Base-by-base conservation (phyloP, 1,140 invertebrate species). In the Hylyphantes graminicola region DNA sequence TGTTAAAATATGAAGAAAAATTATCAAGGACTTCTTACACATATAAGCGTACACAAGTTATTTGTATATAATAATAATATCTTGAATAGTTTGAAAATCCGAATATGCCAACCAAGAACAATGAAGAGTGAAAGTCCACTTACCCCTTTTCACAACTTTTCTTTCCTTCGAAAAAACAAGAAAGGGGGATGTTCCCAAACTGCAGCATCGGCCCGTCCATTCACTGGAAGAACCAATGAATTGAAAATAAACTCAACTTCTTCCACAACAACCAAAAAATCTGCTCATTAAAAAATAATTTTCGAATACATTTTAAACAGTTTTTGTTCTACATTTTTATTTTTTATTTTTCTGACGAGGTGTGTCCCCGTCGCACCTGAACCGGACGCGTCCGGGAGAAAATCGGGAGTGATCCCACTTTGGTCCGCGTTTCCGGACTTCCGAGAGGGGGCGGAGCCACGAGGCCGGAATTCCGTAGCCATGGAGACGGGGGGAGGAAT, bases 401-500 rank as follows among this genome's bases (percentile, higher is more conserved):
- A 76, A 70, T 51, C 35, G 72, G 48, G 77, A 70, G 50, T 54
- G 50, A 70, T 55, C 51, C 55, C 63, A 48, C 77, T 54, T 51
- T 67, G 77, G 68, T 67, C 77, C 77, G 77, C 77, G 35, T 35
- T 35, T 35, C 35, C 35, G 35, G 35, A 35, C 35, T 35, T 35
- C 63, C 13, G n/a, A 12, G 67, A 19, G 53, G 77, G 77, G 77
- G 57, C 19, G 65, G 77, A 17, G 77, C 65, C 65, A 54, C 70
- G 77, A 67, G 68, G 68, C 77, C 70, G 77, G 77, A 80, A 80
- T 80, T 80, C 35, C 63, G 77, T 80, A 48, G 50, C 77, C 77
- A 80, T 80, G 77, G 55, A 21, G 65, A 80, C 65, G 63, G 64
- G 77, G 70, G 67, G 70, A 80, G 77, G 77, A 80, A 80, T 80